Base-by-base conservation (phyloP, 2,888 invertebrate genomes). In the Osedax frankpressi region DNA sequence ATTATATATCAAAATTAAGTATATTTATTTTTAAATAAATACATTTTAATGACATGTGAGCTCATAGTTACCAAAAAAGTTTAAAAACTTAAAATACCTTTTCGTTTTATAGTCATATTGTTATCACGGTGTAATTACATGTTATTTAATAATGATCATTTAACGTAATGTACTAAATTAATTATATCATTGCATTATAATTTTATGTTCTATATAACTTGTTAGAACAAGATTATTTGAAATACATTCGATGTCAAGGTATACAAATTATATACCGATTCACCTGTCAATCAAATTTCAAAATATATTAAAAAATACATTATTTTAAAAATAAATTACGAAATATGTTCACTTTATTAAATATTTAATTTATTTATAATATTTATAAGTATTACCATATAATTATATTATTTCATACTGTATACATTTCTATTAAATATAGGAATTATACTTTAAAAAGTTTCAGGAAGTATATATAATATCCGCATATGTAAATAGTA, bases 41-140 rank as follows among this genome's bases (percentile, higher is more conserved):
- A n/a, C n/a, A n/a, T n/a, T n/a, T n/a, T n/a, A n/a, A n/a, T 26
- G 26, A 24, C 67, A 24, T 24, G n/a, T n/a, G n/a, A 24, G 24
- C 11, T 24, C n/a, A 6, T 24, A 11, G 24, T 6, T 14, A 28
- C 72, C 44, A 74, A 76, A 74, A 75, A 76, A 76, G n/a, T n/a
- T 71, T 75, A 75, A 76, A 76, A 76, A 75, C 76, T 75, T 75
- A 76, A 62, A 76, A 76, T 76, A 60, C 76, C 28, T n/a, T 72
- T 63, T 27, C 6, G 19, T 30, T 71, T 6, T 28, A 68, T 14
- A 2, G 14, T 70, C 70, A 74, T 44, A 59, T 65, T n/a, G n/a
- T n/a, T n/a, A n/a, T n/a, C n/a, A n/a, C n/a, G n/a, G n/a, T n/a
- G n/a, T n/a, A n/a, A n/a, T n/a, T n/a, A n/a, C n/a, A n/a, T n/a